Evolutionary conservation across 1,140 invertebrate genomes (phyloP).

Genomic region (Zaprionus davidi): DNA sequence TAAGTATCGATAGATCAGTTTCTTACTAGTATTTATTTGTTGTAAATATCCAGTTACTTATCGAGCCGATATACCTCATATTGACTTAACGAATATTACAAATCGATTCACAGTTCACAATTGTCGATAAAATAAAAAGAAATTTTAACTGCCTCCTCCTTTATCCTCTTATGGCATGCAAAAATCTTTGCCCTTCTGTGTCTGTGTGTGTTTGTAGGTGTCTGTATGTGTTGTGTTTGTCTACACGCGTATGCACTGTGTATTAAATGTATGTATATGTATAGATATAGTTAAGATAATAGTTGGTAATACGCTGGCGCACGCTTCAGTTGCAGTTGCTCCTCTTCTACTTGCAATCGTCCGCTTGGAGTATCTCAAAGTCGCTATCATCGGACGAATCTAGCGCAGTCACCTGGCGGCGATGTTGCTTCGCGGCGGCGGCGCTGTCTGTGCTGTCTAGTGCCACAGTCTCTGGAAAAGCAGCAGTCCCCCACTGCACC

Average conservation of each 20-base stretch:
- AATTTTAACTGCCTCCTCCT: slow-evolving; percentile 6
- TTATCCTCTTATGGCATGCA: slow-evolving; percentile 21
- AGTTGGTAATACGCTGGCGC: slow-evolving; percentile 66
- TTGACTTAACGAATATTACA: slow-evolving; percentile 20
- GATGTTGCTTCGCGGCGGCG: slow-evolving; percentile 24
- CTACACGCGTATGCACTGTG: slow-evolving; percentile 20
- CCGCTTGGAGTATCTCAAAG: slow-evolving; percentile 81
- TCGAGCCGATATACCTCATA: background rate
- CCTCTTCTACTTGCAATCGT: slow-evolving; percentile 74
- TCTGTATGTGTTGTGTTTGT: slow-evolving; percentile 13
- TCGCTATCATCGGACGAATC: slow-evolving; percentile 83
- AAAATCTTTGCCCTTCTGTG: slow-evolving; percentile 20
- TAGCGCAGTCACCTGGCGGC: slow-evolving; percentile 59
- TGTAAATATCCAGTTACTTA: background rate
- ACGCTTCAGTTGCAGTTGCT: background rate
- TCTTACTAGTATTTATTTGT: background rate
- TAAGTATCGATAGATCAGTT: background rate
- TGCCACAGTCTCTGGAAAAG: slow-evolving; percentile 6
- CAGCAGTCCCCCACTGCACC: slow-evolving; percentile 62
- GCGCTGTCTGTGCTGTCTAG: slow-evolving; percentile 26
- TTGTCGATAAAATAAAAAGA: slow-evolving; percentile 5
- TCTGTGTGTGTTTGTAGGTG: background rate
- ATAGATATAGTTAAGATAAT: slow-evolving; percentile 57
- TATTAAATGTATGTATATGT: slow-evolving; percentile 23
- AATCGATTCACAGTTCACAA: slow-evolving; percentile 15